Evolutionary conservation across 1,140 invertebrate genomes (phyloP), one percentile per base, ranked within the genome.

Genomic region (Pseudomyrmex pallidus): DNA sequence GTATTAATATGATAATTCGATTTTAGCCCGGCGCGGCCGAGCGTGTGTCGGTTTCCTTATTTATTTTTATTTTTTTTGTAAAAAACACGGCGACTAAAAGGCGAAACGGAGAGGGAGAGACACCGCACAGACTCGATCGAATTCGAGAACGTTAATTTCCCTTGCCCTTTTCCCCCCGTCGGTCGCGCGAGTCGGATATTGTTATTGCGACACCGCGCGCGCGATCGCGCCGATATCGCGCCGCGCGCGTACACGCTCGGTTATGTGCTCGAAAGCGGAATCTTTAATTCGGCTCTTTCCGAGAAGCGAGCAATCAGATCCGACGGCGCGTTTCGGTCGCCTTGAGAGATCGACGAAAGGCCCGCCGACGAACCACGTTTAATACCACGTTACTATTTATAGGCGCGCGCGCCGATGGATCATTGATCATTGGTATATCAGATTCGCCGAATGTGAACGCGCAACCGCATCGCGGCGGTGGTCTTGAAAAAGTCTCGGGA

Each of bases 1-100:
- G 63, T 88, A 89, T 89, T 89, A 89, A 89, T 89, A 89, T 89
- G 87, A 86, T 89, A 89, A 89, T 89, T 89, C 78, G 86, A 85
- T 86, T 86, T 83, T 84, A 83, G 35, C 76, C 76, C 83, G 83
- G 74, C 57, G 35, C 44, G 46, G 48, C 44, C 54, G 20, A n/a
- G 35, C 72, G 12, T 62, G 74, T 13, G 86, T 56, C 86, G 86
- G 63, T 83, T 35, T 35, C 5, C 35, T 35, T 35, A 7, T 7
- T 35, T 35, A 0, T 25, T 50, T 64, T 87, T 7, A 7, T 7
- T 35, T 25, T 44, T 70, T 87, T 68, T 74, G 66, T 80, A 87
- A 84, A 72, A 52, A 35, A 35, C 35, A 35, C 78, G 57, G 78
- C 70, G 54, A 83, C 76, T 13, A 5, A 17, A 50, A 35, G 35